These are phyloP conservation scores for Telenomus remus DNA, from an alignment of 1,140 invertebrate species.

Conservation along the genomic window DNA sequence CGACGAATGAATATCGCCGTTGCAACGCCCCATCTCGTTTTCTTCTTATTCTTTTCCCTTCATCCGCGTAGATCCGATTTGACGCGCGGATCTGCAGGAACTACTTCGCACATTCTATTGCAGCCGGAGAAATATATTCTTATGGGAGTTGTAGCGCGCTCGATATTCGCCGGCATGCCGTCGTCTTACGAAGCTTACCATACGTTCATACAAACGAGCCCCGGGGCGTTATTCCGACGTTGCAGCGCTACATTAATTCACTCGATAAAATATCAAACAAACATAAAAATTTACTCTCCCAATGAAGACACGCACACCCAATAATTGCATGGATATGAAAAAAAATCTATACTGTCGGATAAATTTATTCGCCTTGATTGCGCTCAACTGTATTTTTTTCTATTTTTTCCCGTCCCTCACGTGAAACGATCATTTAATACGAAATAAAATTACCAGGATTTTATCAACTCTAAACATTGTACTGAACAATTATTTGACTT, in stretches of 20 bases:
- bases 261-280: slow-evolving; percentile 47
- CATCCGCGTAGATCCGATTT: slow-evolving; percentile 35
- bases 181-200: slow-evolving; percentile 57
- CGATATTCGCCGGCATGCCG: slow-evolving; percentile 53
- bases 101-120: slow-evolving; percentile 44
- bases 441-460: too few species aligned
- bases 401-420: too few species aligned
- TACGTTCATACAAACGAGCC: slow-evolving; percentile 64
- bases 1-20: slow-evolving; percentile 42
- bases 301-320: not conserved
- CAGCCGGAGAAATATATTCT: slow-evolving; percentile 58
- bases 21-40: slow-evolving; percentile 4
- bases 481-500: too few species aligned
- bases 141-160: slow-evolving; percentile 48
- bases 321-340: slow-evolving; percentile 1
- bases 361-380: too few species aligned
- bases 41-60: slow-evolving; percentile 3
- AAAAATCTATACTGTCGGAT: too few species aligned
- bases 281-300: slow-evolving; percentile 9
- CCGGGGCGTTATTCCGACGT: slow-evolving; percentile 22
- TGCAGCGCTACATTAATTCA: slow-evolving; percentile 36
- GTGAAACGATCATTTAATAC: too few species aligned
- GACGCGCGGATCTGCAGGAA: slow-evolving; percentile 38
- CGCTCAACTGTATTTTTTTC: too few species aligned
- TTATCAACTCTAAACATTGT: too few species aligned